Base-by-base conservation (phyloP, 2,113 vertebrate species). In the Chloropsis cyanopogon region DNA sequence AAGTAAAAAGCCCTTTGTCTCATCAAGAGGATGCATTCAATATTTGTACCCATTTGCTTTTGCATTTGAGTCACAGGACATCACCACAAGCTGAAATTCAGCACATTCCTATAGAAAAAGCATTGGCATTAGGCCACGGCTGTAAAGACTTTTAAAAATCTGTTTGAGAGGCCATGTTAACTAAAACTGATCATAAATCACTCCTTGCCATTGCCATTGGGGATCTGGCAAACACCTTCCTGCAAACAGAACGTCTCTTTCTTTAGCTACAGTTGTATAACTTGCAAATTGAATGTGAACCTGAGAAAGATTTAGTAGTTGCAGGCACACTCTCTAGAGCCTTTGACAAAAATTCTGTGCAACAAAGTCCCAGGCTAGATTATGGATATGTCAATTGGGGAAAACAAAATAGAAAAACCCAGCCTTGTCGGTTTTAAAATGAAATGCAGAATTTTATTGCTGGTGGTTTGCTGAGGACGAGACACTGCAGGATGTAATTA, bases 401-500 rank as follows among this genome's bases (percentile, higher is more conserved):
- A 93, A 96, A 96, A 93, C 94, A 97, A 95, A 97, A 82, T 39
- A 93, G 89, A 94, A 93, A 95, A 94, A 41, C 60, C 64, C 70
- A 95, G 81, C 81, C 95, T 88, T 82, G 83, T 91, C 14, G 9
- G 73, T 92, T 93, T 82, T 87, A 82, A 92, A 93, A 96, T 96
- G 89, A 96, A 96, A 97, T 87, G 83, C 94, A 92, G 94, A 85
- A 77, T 91, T 92, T 93, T 91, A 95, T 93, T 95, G 91, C 96
- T 75, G 60, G 91, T 91, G 89, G 92, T 95, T 95, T 93, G 91
- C 96, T 79, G 91, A 89, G 89, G 95, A 97, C 18, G 61, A 95
- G 91, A 82, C 89, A 93, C 93, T 94, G 95, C 96, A 95, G 93
- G 94, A 97, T 95, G 91, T 95, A 97, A 97, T 96, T 95, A 96